Evolutionary conservation across 1,140 invertebrate species (phyloP), one percentile per base, ranked within the genome.

Genomic region (Geopemphigus sp.): DNA sequence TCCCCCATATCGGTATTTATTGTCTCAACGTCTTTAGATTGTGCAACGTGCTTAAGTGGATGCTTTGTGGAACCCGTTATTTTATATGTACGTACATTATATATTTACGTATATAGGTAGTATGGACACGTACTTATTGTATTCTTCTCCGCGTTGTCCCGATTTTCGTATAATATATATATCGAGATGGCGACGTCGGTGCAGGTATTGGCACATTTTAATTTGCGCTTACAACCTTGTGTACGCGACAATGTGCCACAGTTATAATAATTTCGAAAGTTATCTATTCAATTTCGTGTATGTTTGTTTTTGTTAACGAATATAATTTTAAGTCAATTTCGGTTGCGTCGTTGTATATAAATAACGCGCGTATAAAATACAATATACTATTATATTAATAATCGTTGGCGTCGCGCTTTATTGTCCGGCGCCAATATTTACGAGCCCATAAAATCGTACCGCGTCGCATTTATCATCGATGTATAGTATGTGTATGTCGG

Each of bases 361-460:
- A n/a, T n/a, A 45, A 50, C 47, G 6, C 22, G 45, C 15, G 22
- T n/a, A 68, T n/a, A 32, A 3, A 8, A 39, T 39, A 39, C 8
- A 39, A 39, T 39, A 39, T 39, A 39, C 3, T 39, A 39, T 39
- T 39, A 39, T 39, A 47, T 66, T 50, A 54, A 50, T 50, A 68
- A 50, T 68, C 47, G 50, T 68, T 68, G 47, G 39, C 22, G 8
- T 68, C 50, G 12, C 50, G 66, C 24, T 68, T 68, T 68, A 68
- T 68, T 50, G 15, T 39, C 39, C 45, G 22, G 22, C 22, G 45
- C 47, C 6, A 14, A 68, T 50, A 68, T 68, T 68, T 68, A 68
- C 66, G 66, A 68, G 45, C 66, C 39, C 66, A 68, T 68, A 68
- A 68, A 68, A 68, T 50, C 24, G 66, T 68, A 68, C 39, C 64